These are phyloP conservation scores for Diorhabda sublineata DNA, from an alignment of 1,140 invertebrate species.

Conservation along the genomic window DNA sequence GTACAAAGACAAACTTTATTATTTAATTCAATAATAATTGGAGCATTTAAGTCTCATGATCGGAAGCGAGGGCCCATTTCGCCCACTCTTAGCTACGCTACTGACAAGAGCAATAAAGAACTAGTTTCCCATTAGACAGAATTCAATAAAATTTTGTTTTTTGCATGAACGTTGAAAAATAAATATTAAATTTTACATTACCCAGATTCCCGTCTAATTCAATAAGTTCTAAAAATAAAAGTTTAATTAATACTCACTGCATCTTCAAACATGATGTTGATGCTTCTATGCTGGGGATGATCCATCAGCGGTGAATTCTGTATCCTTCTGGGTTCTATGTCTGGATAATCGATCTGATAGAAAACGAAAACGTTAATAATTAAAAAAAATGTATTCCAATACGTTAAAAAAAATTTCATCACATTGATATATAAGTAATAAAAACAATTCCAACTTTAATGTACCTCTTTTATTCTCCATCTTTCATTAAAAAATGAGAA, in stretches of 20 bases:
- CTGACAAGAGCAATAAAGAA: too few relatives aligned
- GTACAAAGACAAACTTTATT: too few relatives aligned
- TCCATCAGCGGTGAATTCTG: constrained; percentile 44
- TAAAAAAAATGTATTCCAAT: background rate
- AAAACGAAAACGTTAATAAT: constrained; percentile 24
- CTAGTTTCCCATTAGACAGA: too few relatives aligned
- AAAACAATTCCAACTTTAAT: background rate
- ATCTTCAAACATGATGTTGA: constrained; percentile 61
- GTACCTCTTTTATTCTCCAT: constrained; percentile 9
- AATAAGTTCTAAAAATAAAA: too few relatives aligned
- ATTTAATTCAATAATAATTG: too few relatives aligned
- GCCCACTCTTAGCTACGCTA: too few relatives aligned
- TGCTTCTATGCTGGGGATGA: constrained; percentile 53
- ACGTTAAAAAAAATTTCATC: background rate
- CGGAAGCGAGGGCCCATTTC: too few relatives aligned
- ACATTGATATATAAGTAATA: background rate
- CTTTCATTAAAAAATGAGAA: constrained; percentile 5
- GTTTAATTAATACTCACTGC: constrained; percentile 49
- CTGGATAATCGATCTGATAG: constrained; percentile 77
- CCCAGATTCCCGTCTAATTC: too few relatives aligned
- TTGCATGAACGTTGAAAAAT: too few relatives aligned
- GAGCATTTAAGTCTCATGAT: too few relatives aligned
- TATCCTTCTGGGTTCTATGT: constrained; percentile 56
- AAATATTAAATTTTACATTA: too few relatives aligned
- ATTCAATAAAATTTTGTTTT: too few relatives aligned